These are phyloP conservation scores for Lutjanus campechanus DNA, from an alignment of 2,797 vertebrate species.

Conservation along the genomic window DNA sequence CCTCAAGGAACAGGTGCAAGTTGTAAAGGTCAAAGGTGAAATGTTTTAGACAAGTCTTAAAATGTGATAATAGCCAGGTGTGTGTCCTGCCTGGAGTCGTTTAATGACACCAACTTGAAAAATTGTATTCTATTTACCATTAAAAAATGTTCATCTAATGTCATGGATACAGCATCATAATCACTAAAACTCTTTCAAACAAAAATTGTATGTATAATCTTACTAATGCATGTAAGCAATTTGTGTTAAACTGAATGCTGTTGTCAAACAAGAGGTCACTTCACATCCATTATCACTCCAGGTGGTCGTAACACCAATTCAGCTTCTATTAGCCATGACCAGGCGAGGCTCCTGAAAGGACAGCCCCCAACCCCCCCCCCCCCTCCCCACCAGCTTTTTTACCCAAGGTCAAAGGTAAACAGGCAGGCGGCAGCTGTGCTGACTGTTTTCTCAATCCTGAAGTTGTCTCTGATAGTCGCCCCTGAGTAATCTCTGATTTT, in stretches of 20 bases:
- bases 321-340: conserved; percentile 44
- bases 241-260: conserved; percentile 12
- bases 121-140: background rate
- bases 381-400: conserved; percentile 20
- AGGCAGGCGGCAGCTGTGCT: conserved; percentile 45
- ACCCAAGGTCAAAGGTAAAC: conserved; percentile 60
- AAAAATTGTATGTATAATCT: background rate
- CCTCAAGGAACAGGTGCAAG: conserved; percentile 26
- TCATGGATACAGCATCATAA: background rate
- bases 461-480: conserved; percentile 31
- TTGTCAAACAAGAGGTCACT: conserved; percentile 26
- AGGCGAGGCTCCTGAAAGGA: conserved; percentile 26
- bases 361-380: too few relatives aligned
- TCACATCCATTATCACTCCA: conserved; percentile 53
- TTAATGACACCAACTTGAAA: background rate
- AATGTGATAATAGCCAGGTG: conserved; percentile 27
- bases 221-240: conserved; percentile 22
- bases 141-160: background rate
- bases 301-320: conserved; percentile 41
- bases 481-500: conserved; percentile 43
- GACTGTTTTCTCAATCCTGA: conserved; percentile 34
- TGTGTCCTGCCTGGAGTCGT: background rate
- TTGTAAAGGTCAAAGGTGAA: conserved; percentile 39
- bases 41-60: conserved; percentile 11
- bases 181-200: background rate